Conservation (phyloP, 1,140 invertebrate species). For the Danaus melanippus region DNA sequence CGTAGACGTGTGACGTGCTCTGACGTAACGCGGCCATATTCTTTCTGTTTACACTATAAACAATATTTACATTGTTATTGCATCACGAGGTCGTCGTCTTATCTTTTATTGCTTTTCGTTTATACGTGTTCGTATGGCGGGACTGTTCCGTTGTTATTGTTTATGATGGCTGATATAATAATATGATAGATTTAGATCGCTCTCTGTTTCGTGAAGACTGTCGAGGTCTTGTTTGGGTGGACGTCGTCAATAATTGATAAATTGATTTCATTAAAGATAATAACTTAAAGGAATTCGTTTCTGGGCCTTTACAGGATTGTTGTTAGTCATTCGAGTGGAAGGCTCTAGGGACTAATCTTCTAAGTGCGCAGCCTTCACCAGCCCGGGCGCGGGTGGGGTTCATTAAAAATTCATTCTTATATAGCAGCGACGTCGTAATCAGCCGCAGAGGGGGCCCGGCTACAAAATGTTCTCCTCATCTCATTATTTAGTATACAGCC, state of each 20-base stretch:
- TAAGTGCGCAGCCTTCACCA: constrained; percentile 60
- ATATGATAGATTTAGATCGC: constrained; percentile 2
- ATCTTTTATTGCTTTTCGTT: constrained; percentile 54
- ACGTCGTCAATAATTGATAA: constrained; percentile 7
- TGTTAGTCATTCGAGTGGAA: constrained; percentile 47
- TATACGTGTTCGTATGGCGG: constrained; percentile 16
- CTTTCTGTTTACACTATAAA: constrained; percentile 69
- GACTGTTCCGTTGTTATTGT: constrained; percentile 10
- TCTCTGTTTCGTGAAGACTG: background rate
- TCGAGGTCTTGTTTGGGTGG: constrained; percentile 6
- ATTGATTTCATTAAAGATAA: constrained; percentile 11
- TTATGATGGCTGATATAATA: constrained; percentile 17
- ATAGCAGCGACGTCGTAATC: constrained; percentile 54
- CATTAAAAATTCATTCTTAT: constrained; percentile 72
- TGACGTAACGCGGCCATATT: constrained; percentile 56
- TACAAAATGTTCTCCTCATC: constrained; percentile 37
- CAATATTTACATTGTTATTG: constrained; percentile 63
- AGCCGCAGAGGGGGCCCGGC: constrained; percentile 40
- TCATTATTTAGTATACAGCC: constrained; percentile 43
- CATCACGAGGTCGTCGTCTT: constrained; percentile 53
- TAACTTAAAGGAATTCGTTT: constrained; percentile 25
- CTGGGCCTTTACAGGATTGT: constrained; percentile 35
- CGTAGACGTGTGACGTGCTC: constrained; percentile 49
- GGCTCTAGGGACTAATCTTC: constrained; percentile 66
- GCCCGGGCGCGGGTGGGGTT: constrained; percentile 32